Conservation (phyloP, 2,888 invertebrate species). For the Meteorus colon region DNA sequence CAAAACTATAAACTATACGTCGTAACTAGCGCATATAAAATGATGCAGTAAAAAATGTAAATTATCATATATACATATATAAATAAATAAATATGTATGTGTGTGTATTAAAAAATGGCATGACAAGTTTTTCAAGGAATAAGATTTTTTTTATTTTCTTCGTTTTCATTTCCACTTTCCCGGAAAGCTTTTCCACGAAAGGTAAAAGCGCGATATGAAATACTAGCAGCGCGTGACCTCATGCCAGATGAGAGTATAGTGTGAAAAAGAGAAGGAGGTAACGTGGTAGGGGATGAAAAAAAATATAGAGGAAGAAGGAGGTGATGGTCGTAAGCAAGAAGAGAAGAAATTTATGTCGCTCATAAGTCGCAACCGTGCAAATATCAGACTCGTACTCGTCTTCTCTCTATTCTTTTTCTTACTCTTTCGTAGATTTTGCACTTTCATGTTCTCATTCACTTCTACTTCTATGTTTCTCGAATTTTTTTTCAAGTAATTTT, state of each 20-base stretch:
- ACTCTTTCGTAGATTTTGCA: constrained; percentile 4
- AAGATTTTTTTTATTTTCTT: constrained; percentile 15
- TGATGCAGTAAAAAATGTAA: background rate
- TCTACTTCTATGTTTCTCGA: too few species aligned
- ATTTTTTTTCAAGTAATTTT: background rate
- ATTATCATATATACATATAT: background rate
- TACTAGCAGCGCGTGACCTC: constrained; percentile 33
- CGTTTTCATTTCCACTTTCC: constrained; percentile 1
- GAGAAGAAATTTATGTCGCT: constrained; percentile 51
- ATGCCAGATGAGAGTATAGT: background rate
- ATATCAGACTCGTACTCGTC: constrained; percentile 45
- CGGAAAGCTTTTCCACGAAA: background rate
- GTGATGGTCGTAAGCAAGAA: constrained; percentile 40
- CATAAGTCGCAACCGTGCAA: constrained; percentile 51
- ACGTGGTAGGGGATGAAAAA: background rate
- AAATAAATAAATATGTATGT: background rate
- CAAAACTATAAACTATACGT: background rate
- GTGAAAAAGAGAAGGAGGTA: constrained; percentile 11
- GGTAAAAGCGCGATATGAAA: constrained; percentile 31
- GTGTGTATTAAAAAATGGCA: background rate
- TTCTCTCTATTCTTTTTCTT: constrained; percentile 3
- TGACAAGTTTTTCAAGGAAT: background rate
- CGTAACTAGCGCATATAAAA: background rate
- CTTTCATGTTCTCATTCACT: too few species aligned
- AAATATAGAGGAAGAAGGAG: background rate